Percentiles rank a stretch among this genome's conserved stretches.
phyloP scores from a whole-genome alignment of 1,140 invertebrate genomes.

The Contarinia nasturtii region DNA sequence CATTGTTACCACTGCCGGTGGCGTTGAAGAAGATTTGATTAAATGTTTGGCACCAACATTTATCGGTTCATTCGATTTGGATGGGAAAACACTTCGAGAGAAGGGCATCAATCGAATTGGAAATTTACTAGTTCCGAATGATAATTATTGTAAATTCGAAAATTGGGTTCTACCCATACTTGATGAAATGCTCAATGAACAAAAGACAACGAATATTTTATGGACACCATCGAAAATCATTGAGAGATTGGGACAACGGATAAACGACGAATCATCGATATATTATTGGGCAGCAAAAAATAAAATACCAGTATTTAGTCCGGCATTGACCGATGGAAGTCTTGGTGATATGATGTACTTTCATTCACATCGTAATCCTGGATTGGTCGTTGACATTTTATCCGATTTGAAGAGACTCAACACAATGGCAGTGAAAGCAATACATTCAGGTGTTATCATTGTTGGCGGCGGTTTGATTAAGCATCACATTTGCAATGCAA shows the following conservation, averaged over 20 bases:
- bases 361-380: slow-evolving; percentile 84
- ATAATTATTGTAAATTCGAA: slow-evolving; percentile 97
- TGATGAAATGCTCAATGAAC: slow-evolving; percentile 79
- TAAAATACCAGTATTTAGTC: slow-evolving; percentile 95
- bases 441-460: slow-evolving; percentile 91
- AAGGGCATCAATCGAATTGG: slow-evolving; percentile 94
- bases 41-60: slow-evolving; percentile 94
- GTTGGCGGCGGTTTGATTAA: slow-evolving; percentile 94
- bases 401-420: slow-evolving; percentile 83
- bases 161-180: slow-evolving; percentile 94
- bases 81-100: slow-evolving; percentile 56
- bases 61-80: slow-evolving; percentile 67
- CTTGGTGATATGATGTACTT: slow-evolving; percentile 99
- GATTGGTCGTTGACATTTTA: slow-evolving; percentile 83
- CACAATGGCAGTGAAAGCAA: slow-evolving; percentile 84
- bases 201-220: slow-evolving; percentile 47
- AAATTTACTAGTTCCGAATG: slow-evolving; percentile 93
- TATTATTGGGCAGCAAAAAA: slow-evolving; percentile 98
- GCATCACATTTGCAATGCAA: slow-evolving; percentile 97
- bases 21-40: slow-evolving; percentile 97
- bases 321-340: slow-evolving; percentile 94
- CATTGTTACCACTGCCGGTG: slow-evolving; percentile 93
- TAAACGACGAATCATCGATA: slow-evolving; percentile 79
- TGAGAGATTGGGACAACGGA: slow-evolving; percentile 65
- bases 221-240: slow-evolving; percentile 94